phyloP scores from a whole-genome alignment of 23 tunicate species.

The Diplosoma virens region DNA sequence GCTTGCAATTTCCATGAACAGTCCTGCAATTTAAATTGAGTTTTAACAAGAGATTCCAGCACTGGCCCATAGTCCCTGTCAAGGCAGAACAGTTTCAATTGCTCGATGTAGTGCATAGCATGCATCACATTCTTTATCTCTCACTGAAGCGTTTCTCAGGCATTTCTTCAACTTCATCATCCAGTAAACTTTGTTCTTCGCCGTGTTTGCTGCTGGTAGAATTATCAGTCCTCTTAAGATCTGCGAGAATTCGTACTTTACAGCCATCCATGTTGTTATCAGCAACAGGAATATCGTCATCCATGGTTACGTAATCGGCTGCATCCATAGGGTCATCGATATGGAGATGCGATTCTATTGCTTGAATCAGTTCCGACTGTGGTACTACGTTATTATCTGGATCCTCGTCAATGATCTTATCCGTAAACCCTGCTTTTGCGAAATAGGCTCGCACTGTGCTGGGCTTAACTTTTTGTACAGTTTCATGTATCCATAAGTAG shows the following conservation, averaged over 20 bases:
- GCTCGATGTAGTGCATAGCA: constrained; percentile 5
- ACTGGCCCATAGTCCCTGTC: constrained; percentile 16
- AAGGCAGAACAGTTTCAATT: constrained; percentile 2
- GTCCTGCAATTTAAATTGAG: not conserved
- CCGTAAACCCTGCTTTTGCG: not conserved
- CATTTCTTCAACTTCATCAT: too few relatives aligned
- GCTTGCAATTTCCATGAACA: not conserved
- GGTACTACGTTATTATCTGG: constrained; percentile 1
- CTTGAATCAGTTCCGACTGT: constrained; percentile 10
- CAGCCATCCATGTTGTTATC: constrained; percentile 1
- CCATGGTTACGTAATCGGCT: not conserved
- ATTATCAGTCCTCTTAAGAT: constrained; percentile 1
- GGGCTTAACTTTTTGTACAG: constrained; percentile 1
- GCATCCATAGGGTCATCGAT: constrained; percentile 1
- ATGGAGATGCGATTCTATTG: constrained; percentile 9
- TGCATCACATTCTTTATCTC: too few relatives aligned
- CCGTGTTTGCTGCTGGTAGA: not conserved
- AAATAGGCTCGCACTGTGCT: constrained; percentile 12
- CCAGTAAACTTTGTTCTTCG: not conserved
- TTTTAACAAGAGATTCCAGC: not conserved
- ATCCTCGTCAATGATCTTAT: constrained; percentile 13
- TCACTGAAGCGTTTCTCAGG: too few relatives aligned
- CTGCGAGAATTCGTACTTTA: constrained; percentile 8
- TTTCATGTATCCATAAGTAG: not conserved
- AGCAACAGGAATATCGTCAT: constrained; percentile 2